Evolutionary conservation across 37 sponge, comb jelly and placozoan genomes (phyloP), one percentile per base, ranked within the genome.

Genomic region (Agelas oroides): DNA sequence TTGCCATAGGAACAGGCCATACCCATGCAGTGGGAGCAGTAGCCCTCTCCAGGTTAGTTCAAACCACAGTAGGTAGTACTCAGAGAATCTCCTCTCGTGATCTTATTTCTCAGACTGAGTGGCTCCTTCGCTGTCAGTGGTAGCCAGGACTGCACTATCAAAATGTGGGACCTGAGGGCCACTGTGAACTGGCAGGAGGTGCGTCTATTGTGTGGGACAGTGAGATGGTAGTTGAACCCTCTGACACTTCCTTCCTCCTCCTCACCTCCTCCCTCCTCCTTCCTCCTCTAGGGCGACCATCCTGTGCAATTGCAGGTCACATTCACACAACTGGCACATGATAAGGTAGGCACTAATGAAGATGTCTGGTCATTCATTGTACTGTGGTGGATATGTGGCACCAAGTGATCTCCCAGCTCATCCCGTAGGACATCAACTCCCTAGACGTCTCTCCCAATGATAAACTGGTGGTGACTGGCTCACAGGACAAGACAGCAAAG

Each of bases 371-470:
- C n/a, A n/a, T n/a, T n/a, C n/a, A n/a, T n/a, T n/a, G n/a, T n/a
- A n/a, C n/a, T n/a, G n/a, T n/a, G n/a, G n/a, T n/a, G n/a, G n/a
- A n/a, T n/a, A n/a, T n/a, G n/a, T 46, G 46, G 46, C 46, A 3
- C 3, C 3, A 3, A 46, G 8, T 67, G 78, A 57, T 27, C n/a
- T 13, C 18, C 63, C 57, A 1, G 46, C 38, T 11, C 70, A 79
- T 61, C 60, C 33, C 32, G 40, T 71, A 97, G 91, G 99, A 96
- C 46, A 93, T 99, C 41, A 97, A 97, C 66, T 79, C 97, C 65
- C 55, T 99, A 36, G 90, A 93, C 81, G 87, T 99, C 33, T 88
- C 99, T 15, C 99, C 99, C 39, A 99, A 99, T 79, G 92, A 99
- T 71, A 95, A 95, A 69, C 79, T 97, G 27, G 75, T 99, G 54